These are phyloP conservation scores for Erannis defoliaria DNA, from an alignment of 2,888 invertebrate species.

Conservation along the genomic window DNA sequence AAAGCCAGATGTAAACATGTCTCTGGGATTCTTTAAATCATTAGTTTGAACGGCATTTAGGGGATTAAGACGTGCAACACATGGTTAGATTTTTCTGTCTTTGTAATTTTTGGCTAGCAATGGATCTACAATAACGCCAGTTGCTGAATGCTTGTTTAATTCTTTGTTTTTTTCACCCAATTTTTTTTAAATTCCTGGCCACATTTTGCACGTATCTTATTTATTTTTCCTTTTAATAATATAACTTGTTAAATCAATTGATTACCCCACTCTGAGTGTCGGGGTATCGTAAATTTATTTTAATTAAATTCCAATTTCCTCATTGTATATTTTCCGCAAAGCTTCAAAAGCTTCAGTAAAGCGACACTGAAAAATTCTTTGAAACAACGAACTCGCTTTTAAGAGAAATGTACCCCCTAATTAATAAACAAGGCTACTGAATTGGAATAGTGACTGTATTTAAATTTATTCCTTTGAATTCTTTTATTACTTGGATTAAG, in stretches of 20 bases:
- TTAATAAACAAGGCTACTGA: neutral
- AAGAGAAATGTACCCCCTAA: neutral
- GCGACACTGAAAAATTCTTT: constrained; percentile 1
- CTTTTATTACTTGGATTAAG: neutral
- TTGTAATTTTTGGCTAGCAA: too few relatives aligned
- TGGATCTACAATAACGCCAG: too few relatives aligned
- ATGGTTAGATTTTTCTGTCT: too few relatives aligned
- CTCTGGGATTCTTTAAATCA: too few relatives aligned
- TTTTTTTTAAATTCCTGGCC: neutral
- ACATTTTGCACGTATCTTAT: neutral
- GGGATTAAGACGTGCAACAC: too few relatives aligned
- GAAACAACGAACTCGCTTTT: neutral
- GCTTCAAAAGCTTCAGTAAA: neutral
- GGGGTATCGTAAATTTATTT: neutral
- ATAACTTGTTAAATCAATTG: neutral
- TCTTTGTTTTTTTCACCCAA: too few relatives aligned
- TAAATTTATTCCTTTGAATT: neutral
- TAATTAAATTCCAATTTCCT: constrained; percentile 2
- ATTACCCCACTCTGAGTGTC: neutral
- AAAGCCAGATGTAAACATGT: too few relatives aligned
- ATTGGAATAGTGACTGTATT: neutral
- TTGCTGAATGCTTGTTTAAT: too few relatives aligned
- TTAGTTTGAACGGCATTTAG: too few relatives aligned
- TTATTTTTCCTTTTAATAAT: too few relatives aligned
- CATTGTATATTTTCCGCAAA: neutral